Conservation (phyloP, 2,888 invertebrate genomes). For the Choreutis nemorana region DNA sequence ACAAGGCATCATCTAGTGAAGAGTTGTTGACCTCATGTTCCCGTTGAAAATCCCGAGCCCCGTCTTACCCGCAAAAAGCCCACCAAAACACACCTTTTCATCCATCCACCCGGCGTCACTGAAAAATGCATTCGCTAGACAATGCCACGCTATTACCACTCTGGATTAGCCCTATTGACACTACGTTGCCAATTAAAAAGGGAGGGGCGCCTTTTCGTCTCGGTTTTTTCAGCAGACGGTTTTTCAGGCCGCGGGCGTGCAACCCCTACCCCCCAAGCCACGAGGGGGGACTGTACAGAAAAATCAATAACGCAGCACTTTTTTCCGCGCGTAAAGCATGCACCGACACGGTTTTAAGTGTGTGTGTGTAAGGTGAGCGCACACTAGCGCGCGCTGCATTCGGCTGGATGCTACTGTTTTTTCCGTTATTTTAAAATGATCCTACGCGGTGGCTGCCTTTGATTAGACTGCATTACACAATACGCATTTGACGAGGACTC, state of each 20-base stretch:
- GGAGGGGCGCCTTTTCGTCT: constrained; percentile 66
- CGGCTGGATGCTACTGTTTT: constrained; percentile 50
- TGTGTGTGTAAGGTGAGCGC: constrained; percentile 27
- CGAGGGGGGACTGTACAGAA: constrained; percentile 56
- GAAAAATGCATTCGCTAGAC: constrained; percentile 59
- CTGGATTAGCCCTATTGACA: constrained; percentile 66
- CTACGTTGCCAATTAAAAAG: constrained; percentile 67
- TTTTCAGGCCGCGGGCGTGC: constrained; percentile 62
- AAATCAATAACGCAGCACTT: constrained; percentile 69
- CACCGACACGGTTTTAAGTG: constrained; percentile 52
- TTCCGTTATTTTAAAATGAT: constrained; percentile 49
- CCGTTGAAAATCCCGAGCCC: background rate
- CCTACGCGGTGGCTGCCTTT: constrained; percentile 30
- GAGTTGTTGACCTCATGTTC: too few species aligned
- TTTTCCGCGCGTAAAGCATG: constrained; percentile 69
- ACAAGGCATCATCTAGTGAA: too few species aligned
- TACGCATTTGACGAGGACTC: constrained; percentile 12
- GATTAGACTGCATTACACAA: constrained; percentile 41
- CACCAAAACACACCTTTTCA: constrained; percentile 13
- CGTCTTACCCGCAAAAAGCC: constrained; percentile 4
- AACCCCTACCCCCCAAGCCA: constrained; percentile 23
- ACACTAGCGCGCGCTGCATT: constrained; percentile 30
- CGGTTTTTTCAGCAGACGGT: constrained; percentile 66
- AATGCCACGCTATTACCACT: constrained; percentile 58
- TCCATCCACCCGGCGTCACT: constrained; percentile 40